These are phyloP conservation scores for Nemotelus nigrinus DNA, from an alignment of 2,888 invertebrate species.

Conservation along the genomic window DNA sequence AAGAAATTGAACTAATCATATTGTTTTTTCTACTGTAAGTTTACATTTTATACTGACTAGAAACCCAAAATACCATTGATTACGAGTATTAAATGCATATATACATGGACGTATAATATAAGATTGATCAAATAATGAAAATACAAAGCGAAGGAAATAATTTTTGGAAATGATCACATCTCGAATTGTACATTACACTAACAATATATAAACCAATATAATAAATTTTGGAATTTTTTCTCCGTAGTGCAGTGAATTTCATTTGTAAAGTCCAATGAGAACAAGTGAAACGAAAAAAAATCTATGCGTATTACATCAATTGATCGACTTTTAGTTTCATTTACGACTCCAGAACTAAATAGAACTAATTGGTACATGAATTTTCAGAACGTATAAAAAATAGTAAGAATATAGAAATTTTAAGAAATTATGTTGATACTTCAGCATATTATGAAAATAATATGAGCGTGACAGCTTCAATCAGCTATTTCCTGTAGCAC, in stretches of 20 bases:
- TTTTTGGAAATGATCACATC: neutral
- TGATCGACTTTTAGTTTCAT: neutral
- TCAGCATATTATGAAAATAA: too few species aligned
- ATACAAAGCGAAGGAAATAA: neutral
- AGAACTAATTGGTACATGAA: too few species aligned
- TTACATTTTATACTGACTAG: slow-evolving; percentile 28
- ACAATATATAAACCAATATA: slow-evolving; percentile 4
- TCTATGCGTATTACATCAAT: neutral
- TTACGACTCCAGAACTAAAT: too few species aligned
- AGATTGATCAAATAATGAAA: too few species aligned
- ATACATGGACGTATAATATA: too few species aligned
- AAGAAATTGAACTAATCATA: neutral
- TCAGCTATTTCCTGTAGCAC: too few species aligned
- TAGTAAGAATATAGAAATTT: too few species aligned
- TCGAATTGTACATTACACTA: slow-evolving; percentile 25
- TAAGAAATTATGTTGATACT: too few species aligned
- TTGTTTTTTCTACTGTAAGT: slow-evolving; percentile 2
- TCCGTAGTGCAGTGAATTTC: neutral
- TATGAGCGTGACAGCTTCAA: too few species aligned
- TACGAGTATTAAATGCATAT: too few species aligned
- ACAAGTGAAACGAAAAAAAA: neutral
- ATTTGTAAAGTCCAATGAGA: neutral
- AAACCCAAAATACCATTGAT: too few species aligned
- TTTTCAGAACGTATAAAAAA: too few species aligned
- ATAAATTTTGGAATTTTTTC: neutral